Evolutionary conservation across 2,797 vertebrate genomes (phyloP).

Genomic region (Smutsia gigantea): DNA sequence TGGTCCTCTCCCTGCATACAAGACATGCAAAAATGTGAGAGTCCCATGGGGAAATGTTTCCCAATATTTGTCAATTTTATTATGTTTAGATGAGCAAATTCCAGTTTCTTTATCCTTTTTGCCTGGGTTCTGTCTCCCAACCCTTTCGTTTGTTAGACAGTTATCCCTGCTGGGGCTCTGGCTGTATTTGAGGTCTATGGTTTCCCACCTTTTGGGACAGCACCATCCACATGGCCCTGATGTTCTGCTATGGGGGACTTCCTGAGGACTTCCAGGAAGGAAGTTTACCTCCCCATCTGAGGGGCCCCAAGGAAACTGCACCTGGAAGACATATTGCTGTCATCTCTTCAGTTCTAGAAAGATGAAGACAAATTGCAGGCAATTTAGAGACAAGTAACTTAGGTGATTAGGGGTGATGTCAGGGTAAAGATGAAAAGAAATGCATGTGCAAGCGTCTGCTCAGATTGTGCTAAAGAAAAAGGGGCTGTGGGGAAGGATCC

Average conservation of each 20-base stretch:
- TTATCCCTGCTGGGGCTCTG: not conserved
- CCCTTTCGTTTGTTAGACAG: not conserved
- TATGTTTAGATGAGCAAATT: not conserved
- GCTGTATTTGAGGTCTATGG: not conserved
- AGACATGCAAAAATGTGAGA: not conserved
- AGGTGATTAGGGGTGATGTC: conserved; percentile 62
- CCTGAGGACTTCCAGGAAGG: not conserved
- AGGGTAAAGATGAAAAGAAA: conserved; percentile 50
- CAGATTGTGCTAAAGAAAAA: not conserved
- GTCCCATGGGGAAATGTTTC: not conserved
- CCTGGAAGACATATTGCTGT: conserved; percentile 42
- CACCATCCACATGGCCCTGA: not conserved
- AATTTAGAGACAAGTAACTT: conserved; percentile 53
- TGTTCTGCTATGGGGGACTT: not conserved
- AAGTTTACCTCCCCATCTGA: not conserved
- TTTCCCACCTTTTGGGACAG: not conserved
- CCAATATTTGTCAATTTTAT: not conserved
- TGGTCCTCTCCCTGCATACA: not conserved
- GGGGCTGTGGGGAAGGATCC: not conserved
- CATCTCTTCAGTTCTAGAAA: conserved; percentile 51
- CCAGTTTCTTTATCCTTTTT: not conserved
- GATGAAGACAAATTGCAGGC: conserved; percentile 63
- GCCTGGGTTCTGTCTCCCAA: not conserved
- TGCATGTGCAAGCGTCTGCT: not conserved
- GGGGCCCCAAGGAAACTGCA: not conserved